phyloP scores from a whole-genome alignment of 2,888 invertebrate species.

The Morpho helenor region DNA sequence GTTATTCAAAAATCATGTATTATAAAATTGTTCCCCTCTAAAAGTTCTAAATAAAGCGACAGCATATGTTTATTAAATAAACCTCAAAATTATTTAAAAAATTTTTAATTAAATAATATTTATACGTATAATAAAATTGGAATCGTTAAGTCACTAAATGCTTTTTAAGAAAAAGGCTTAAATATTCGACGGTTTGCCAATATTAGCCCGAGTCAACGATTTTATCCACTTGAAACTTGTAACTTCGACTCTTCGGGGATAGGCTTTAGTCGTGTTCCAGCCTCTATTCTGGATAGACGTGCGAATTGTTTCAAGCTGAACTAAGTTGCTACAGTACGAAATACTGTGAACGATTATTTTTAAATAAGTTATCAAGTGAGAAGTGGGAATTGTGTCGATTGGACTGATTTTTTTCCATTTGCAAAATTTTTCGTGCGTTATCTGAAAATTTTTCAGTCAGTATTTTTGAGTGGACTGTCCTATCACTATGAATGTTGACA shows the following conservation, averaged over 20 bases:
- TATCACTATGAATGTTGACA: slow-evolving; percentile 46
- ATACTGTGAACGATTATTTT: slow-evolving; percentile 19
- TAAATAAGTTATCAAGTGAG: slow-evolving; percentile 8
- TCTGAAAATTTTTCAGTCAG: slow-evolving; percentile 22
- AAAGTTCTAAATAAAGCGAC: too few relatives aligned
- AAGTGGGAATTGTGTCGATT: slow-evolving; percentile 7
- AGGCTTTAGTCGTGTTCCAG: slow-evolving; percentile 49
- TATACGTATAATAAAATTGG: not conserved
- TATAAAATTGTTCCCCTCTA: too few relatives aligned
- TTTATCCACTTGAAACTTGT: slow-evolving; percentile 27
- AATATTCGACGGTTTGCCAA: slow-evolving; percentile 13
- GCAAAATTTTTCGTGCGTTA: slow-evolving; percentile 9
- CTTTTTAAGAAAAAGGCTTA: not conserved
- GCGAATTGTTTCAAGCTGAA: slow-evolving; percentile 25
- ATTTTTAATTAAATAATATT: not conserved
- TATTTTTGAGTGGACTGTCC: slow-evolving; percentile 43
- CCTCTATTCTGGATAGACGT: slow-evolving; percentile 45
- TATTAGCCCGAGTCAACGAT: slow-evolving; percentile 26
- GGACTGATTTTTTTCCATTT: not conserved
- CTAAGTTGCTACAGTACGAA: slow-evolving; percentile 37
- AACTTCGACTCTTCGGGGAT: slow-evolving; percentile 6
- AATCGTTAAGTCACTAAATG: slow-evolving; percentile 7
- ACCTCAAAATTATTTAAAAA: not conserved
- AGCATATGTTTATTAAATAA: not conserved
- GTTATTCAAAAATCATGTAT: too few relatives aligned